Base-by-base conservation (phyloP, 2,797 vertebrate species). In the Agapornis canus region DNA sequence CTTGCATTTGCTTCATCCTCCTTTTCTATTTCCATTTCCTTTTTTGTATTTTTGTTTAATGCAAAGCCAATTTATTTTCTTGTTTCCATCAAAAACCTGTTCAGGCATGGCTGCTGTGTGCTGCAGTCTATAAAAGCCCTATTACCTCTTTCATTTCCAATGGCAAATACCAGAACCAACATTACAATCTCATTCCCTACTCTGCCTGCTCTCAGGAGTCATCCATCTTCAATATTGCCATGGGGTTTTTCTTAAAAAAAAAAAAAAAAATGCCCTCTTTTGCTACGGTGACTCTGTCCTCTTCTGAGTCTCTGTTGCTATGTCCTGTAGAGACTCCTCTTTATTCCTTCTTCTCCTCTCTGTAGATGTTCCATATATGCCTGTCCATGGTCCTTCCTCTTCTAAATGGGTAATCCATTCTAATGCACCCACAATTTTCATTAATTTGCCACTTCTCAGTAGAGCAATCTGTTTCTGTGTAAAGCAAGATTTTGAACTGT, bases 21-120 rank as follows among this genome's bases (percentile, higher is more conserved):
- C n/a, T 87, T 83, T 61, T 21, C 27, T 13, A 57, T 49, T 79
- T 86, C 14, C 5, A 35, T 35, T 35, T 35, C 13, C 52, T 57
- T 15, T 1, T 1, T 1, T 1, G 35, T 78, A 1, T 1, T 78
- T 1, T 1, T 39, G 75, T 78, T 69, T 42, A 69, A 40, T 72
- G 25, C 6, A 79, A 87, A 94, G 8, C 5, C 64, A 66, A 60
- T 85, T 92, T 82, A 77, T 82, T 73, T 84, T 87, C 64, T 90
- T 45, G 61, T 90, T 95, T 91, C 35, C 57, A 37, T 82, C 51
- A 77, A 80, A 95, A 82, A 73, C 8, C 26, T 63, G 21, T 66
- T 85, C 64, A 82, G 60, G 31, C 57, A 40, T 77, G 35, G 51
- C 56, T 70, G 32, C 56, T 63, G 17, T 87, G 59, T 13, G 3